These are phyloP conservation scores for Anniella stebbinsi DNA, from an alignment of 2,797 vertebrate species.

Conservation along the genomic window DNA sequence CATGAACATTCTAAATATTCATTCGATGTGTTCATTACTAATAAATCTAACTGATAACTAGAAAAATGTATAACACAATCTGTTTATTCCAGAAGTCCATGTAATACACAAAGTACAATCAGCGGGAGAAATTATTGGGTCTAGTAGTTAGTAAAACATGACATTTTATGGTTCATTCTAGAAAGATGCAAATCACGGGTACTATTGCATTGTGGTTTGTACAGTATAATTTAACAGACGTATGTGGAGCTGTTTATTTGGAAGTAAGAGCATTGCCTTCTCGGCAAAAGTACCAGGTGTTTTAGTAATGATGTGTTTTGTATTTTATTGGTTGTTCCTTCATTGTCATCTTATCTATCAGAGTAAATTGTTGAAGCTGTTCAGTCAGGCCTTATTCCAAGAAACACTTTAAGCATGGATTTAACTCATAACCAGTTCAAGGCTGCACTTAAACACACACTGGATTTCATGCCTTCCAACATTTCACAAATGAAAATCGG, in stretches of 20 bases:
- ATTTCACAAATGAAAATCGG: not conserved
- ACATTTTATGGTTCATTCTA: not conserved
- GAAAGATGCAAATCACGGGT: slow-evolving; percentile 22
- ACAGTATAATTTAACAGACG: slow-evolving; percentile 28
- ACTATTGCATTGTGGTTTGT: not conserved
- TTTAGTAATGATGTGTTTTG: slow-evolving; percentile 1
- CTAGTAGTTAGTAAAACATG: slow-evolving; percentile 24
- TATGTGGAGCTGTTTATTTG: not conserved
- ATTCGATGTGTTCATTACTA: slow-evolving; percentile 38
- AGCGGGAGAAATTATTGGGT: slow-evolving; percentile 22
- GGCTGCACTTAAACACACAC: not conserved
- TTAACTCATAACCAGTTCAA: slow-evolving; percentile 1
- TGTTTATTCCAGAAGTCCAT: slow-evolving; percentile 27
- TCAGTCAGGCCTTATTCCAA: not conserved
- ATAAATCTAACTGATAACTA: slow-evolving; percentile 32
- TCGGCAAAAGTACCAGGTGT: slow-evolving; percentile 16
- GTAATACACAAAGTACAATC: not conserved
- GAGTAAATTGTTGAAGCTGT: slow-evolving; percentile 15
- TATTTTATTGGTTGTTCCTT: not conserved
- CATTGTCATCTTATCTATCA: not conserved
- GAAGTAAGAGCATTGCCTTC: not conserved
- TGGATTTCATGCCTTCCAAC: not conserved
- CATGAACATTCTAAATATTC: slow-evolving; percentile 30
- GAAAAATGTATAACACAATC: not conserved
- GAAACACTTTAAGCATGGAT: not conserved